Base-by-base conservation (phyloP, 1,140 invertebrate species). In the Atta colombica region DNA sequence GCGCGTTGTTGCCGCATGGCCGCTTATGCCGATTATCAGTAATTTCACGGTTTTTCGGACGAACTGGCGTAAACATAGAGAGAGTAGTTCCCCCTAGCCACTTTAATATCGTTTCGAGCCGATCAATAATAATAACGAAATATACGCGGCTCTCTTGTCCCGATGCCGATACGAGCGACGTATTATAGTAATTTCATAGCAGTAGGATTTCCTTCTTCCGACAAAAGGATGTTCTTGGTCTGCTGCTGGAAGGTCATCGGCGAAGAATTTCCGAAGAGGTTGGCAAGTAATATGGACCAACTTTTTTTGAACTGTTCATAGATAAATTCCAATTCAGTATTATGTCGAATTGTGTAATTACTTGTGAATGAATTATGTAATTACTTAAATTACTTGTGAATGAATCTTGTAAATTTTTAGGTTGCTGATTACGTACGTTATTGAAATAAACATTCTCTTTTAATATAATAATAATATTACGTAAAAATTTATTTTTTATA, bases 111-210 rank as follows among this genome's bases (percentile, higher is more conserved):
- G 93, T 87, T 88, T 81, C 82, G 35, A 87, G 87, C 89, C 92
- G 93, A 95, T 95, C 94, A 93, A 94, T 95, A 94, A 95, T 94
- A 94, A 94, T 92, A 94, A 94, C 93, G 92, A 89, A 94, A 95
- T 93, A 93, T 93, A 91, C 92, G 92, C 78, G 75, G 78, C 39
- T 90, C 81, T 90, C 91, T 92, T 92, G 91, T 93, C 90, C 80
- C 87, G 92, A 88, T 87, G 78, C 39, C 88, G 88, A 88, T 91
- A 93, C 86, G 91, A 88, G 86, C 87, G 65, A 77, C 66, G 91
- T 95, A 95, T 95, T 95, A 95, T 94, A 95, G 94, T 95, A 95
- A 95, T 95, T 95, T 95, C 77, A 80, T 68, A 35, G 55, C 81
- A 77, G 49, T 69, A 51, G 66, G 72, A 63, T 69, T 81, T 91